phyloP scores from a whole-genome alignment of 2,797 vertebrate species.

The Malurus splendens region DNA sequence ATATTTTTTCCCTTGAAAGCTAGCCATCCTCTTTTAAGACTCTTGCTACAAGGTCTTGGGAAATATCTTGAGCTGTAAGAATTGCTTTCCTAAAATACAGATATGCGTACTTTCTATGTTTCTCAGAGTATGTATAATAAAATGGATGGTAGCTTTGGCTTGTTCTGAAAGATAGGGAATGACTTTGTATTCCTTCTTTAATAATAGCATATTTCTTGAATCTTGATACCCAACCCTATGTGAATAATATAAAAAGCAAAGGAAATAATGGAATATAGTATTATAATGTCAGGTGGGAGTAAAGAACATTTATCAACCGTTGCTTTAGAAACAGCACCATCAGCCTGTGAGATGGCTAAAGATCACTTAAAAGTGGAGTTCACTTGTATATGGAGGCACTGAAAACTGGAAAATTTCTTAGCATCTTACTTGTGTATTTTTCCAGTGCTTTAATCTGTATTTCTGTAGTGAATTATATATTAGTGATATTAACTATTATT shows the following conservation, averaged over 20 bases:
- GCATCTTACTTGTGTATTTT: background rate
- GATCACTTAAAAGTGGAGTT: background rate
- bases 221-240: background rate
- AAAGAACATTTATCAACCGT: background rate
- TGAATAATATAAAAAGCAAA: background rate
- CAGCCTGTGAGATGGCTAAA: background rate
- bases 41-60: background rate
- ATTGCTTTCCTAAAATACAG: background rate
- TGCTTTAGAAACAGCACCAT: background rate
- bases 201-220: background rate
- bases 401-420: background rate
- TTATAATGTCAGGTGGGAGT: background rate
- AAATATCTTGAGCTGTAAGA: background rate
- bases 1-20: background rate
- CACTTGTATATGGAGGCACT: background rate
- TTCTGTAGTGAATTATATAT: background rate
- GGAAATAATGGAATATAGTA: background rate
- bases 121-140: background rate
- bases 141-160: background rate
- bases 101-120: background rate
- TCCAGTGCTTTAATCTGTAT: background rate
- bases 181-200: background rate
- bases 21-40: background rate
- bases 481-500: background rate
- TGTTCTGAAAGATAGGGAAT: background rate